phyloP scores from a whole-genome alignment of 30 jellyfish, hydroid and myxozoan genomes.

The Cassiopea xamachana region DNA sequence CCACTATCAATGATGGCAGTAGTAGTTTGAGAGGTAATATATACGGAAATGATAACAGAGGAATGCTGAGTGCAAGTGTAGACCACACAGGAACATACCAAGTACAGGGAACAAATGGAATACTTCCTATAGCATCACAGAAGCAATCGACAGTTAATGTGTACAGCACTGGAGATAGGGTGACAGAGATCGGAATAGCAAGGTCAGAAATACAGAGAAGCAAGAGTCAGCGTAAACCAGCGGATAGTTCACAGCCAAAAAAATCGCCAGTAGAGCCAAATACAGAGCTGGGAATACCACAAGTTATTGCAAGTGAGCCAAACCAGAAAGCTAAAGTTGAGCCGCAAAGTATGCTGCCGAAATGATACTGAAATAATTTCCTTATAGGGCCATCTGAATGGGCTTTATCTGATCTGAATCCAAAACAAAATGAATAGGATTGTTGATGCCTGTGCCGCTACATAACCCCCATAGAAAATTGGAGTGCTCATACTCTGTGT shows the following conservation, averaged over 20 bases:
- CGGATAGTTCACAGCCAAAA: constrained; percentile 24
- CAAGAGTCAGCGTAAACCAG: constrained; percentile 9
- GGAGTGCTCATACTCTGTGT: too few relatives aligned
- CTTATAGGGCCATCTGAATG: too few relatives aligned
- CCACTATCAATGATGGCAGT: background rate
- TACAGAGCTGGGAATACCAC: constrained; percentile 72
- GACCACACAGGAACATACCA: constrained; percentile 3
- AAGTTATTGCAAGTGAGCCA: constrained; percentile 25
- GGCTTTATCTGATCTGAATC: too few relatives aligned
- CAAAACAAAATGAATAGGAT: too few relatives aligned
- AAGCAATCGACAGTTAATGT: constrained; percentile 38
- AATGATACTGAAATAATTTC: background rate
- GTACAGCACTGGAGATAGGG: constrained; percentile 25
- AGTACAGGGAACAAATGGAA: background rate
- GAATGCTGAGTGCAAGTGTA: constrained; percentile 10
- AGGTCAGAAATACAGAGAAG: constrained; percentile 9
- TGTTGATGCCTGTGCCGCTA: too few relatives aligned
- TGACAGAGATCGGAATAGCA: background rate
- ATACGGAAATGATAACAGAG: background rate
- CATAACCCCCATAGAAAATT: too few relatives aligned
- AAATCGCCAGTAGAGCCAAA: constrained; percentile 57
- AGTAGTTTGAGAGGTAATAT: background rate
- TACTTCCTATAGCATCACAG: constrained; percentile 20
- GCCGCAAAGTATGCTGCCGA: constrained; percentile 13
- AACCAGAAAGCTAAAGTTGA: background rate